Conservation (phyloP, 2,113 vertebrate genomes). For the Candoia aspera region DNA sequence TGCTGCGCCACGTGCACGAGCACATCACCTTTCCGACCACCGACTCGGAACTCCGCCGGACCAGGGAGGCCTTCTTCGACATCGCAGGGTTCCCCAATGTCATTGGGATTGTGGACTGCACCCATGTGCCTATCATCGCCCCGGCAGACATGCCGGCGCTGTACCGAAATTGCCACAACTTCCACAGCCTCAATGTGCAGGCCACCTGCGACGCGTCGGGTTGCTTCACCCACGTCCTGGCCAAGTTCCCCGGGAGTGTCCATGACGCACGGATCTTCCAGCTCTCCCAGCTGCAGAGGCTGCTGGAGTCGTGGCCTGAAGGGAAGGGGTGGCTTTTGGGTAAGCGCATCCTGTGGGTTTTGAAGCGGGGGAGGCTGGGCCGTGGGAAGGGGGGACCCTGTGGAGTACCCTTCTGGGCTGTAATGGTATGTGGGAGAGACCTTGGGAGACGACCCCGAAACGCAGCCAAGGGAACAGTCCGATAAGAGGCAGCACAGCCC, state of each 20-base stretch:
- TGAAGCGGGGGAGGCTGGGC: no score
- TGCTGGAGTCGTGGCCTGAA: conserved; percentile 32
- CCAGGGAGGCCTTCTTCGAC: conserved; percentile 30
- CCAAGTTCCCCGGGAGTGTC: conserved; percentile 31
- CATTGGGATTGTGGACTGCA: conserved; percentile 36
- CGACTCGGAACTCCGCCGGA: conserved; percentile 19
- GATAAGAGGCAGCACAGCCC: no score
- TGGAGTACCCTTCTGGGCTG: no score
- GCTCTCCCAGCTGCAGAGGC: conserved; percentile 34
- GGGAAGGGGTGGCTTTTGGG: conserved; percentile 35
- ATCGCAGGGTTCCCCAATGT: conserved; percentile 32
- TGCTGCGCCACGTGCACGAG: conserved; percentile 32
- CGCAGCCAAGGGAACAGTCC: no score
- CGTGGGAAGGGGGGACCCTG: neutral
- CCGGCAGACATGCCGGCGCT: conserved; percentile 26
- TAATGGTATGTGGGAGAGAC: no score
- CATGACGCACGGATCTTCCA: conserved; percentile 34
- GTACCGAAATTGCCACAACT: conserved; percentile 39
- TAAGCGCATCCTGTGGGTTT: neutral
- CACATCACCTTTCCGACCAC: conserved; percentile 40
- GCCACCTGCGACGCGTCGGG: conserved; percentile 28
- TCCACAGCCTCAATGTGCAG: conserved; percentile 36
- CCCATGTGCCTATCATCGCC: conserved; percentile 29
- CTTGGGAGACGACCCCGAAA: no score
- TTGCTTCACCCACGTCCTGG: conserved; percentile 28